These are phyloP conservation scores for Pangasius mekongensis DNA, from an alignment of 2,797 vertebrate genomes.

Conservation along the genomic window DNA sequence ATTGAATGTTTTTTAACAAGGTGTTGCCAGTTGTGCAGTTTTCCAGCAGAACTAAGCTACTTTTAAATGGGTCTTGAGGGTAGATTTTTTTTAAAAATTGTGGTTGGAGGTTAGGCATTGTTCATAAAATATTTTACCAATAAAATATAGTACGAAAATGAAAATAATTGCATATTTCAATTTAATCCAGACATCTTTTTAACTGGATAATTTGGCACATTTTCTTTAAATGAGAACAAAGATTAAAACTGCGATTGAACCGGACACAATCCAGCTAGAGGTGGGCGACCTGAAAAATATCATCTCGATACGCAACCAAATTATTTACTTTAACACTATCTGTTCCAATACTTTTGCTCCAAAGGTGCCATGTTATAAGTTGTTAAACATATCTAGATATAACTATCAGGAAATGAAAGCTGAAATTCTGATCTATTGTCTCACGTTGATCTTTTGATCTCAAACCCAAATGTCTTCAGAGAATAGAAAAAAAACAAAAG, in stretches of 20 bases:
- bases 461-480: too few species aligned
- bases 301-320: too few species aligned
- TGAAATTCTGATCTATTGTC: too few species aligned
- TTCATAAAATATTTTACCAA: neutral
- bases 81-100: neutral
- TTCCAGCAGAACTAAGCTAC: neutral
- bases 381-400: too few species aligned
- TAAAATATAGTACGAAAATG: neutral
- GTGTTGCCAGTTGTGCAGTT: neutral
- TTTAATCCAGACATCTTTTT: neutral
- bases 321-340: too few species aligned
- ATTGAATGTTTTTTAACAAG: neutral
- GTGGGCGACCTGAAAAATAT: neutral
- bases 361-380: too few species aligned
- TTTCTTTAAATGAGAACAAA: neutral
- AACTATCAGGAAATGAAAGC: too few species aligned
- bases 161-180: neutral
- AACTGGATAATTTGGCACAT: neutral
- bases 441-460: too few species aligned
- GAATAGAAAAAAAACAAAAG: too few species aligned
- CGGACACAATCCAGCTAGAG: neutral
- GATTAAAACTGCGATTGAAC: neutral
- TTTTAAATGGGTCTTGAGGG: neutral
- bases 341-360: too few species aligned
- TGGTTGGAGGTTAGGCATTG: neutral